A percentile compares a stretch with the other conserved stretches of the same genome.
phyloP scores from a whole-genome alignment of 1,140 invertebrate species.

The Heliconius eleuchia region DNA sequence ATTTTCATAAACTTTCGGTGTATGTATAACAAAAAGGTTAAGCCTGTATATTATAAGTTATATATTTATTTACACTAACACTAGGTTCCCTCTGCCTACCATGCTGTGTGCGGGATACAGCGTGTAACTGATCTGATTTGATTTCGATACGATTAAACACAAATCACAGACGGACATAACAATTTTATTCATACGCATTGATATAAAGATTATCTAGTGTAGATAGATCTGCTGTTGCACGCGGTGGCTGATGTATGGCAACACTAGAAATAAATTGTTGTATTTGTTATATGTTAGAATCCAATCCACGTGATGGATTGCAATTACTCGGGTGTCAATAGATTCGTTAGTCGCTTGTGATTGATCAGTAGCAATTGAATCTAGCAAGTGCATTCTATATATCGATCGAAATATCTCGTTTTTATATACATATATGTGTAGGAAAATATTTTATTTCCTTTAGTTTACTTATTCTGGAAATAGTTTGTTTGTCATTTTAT shows the following conservation, averaged over 20 bases:
- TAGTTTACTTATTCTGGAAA: too few species aligned
- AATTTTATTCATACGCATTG: neutral
- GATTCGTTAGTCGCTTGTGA: constrained; percentile 43
- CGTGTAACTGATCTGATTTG: too few species aligned
- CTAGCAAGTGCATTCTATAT: neutral
- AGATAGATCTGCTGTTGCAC: constrained; percentile 1
- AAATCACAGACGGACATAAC: neutral
- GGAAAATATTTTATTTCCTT: too few species aligned
- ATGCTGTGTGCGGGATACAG: too few species aligned
- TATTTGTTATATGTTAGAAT: constrained; percentile 30
- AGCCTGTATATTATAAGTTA: neutral
- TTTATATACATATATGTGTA: too few species aligned
- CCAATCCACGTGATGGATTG: constrained; percentile 41
- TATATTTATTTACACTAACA: too few species aligned
- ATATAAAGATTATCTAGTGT: neutral
- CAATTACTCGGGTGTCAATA: constrained; percentile 43
- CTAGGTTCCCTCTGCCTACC: too few species aligned
- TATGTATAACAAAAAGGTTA: neutral
- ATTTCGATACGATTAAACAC: too few species aligned
- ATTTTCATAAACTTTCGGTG: neutral
- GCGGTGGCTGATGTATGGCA: neutral
- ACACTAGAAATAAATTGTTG: constrained; percentile 24
- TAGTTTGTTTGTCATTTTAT: too few species aligned
- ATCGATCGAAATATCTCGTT: too few species aligned
- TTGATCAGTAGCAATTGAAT: constrained; percentile 40